Conservation (phyloP, 2,113 vertebrate species). For the Hymenochirus boettgeri region DNA sequence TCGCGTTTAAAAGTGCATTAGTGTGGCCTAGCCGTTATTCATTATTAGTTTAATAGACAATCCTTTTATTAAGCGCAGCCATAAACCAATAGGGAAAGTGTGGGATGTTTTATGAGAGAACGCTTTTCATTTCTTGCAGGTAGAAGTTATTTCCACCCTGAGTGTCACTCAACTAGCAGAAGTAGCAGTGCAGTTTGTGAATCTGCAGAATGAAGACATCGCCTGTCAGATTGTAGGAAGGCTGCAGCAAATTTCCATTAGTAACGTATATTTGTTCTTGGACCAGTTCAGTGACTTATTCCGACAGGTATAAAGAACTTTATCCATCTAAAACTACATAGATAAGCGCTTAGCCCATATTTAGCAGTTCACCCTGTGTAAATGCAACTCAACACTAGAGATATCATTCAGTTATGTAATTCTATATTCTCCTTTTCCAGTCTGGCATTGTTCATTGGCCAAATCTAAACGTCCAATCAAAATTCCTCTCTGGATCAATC, state of each 20-base stretch:
- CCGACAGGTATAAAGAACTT: conserved; percentile 31
- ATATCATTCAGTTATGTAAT: no score
- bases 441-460: conserved; percentile 13
- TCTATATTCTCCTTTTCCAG: conserved; percentile 31
- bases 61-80: no score
- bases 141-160: conserved; percentile 28
- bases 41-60: no score
- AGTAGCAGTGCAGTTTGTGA: conserved; percentile 22
- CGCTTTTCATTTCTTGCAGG: conserved; percentile 23
- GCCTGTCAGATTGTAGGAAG: conserved; percentile 41
- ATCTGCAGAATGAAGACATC: conserved; percentile 36
- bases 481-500: conserved; percentile 35
- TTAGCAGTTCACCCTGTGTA: no score
- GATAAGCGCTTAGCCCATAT: no score
- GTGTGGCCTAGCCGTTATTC: no score
- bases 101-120: no score
- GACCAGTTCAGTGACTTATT: conserved; percentile 34
- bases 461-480: conserved; percentile 9
- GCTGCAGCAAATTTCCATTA: conserved; percentile 6
- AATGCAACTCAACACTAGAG: no score
- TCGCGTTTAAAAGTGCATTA: no score
- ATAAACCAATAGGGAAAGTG: no score
- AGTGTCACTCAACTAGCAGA: conserved; percentile 44
- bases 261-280: conserved; percentile 32
- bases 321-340: no score